Evolutionary conservation across 23 tunicate genomes (phyloP), one percentile per base, ranked within the genome.

Genomic region (Halocynthia roretzi): DNA sequence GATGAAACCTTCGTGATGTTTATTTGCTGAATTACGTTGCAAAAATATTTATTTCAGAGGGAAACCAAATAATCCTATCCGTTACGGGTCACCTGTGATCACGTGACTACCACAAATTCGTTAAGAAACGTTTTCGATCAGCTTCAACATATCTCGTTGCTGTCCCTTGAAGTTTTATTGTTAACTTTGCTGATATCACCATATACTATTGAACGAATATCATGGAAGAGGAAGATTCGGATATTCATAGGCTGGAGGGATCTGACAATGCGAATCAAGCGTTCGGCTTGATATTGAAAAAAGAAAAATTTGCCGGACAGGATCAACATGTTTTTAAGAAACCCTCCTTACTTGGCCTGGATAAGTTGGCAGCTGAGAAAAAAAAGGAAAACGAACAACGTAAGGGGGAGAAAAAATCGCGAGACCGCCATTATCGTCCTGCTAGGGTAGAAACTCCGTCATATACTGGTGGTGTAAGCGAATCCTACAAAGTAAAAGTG

Each of bases 381-480:
- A 61, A 80, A 5, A 66, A 83, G 67, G 55, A 71, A 76, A 52
- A 76, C 60, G 77, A 77, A 21, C 21, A 67, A 55, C 76, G 56
- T 60, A 67, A 68, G 52, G 21, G 76, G 15, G 19, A 68, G 20
- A 68, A 12, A 68, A 20, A 68, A 68, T 6, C 18, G 52, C 14
- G 20, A 50, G 85, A 51, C 22, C 86, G 98, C 68, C 81, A 92
- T 53, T 89, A 89, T 65, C 95, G 99, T 7, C 87, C 80, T 22
- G 83, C 86, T 5, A 84, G 99, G 4, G 52, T 96, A 2, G 99
- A 96, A 63, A 96, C 99, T 10, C 99, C 99, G 23, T 71, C 94
- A 5, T 80, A 89, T 64, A 87, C 93, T 8, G 96, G 96, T 10
- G 99, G 99, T 23, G 99, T 96, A 2, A 96, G 96, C 76, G 82